phyloP scores from a whole-genome alignment of 1,140 invertebrate species.

The Bombus vancouverensis region DNA sequence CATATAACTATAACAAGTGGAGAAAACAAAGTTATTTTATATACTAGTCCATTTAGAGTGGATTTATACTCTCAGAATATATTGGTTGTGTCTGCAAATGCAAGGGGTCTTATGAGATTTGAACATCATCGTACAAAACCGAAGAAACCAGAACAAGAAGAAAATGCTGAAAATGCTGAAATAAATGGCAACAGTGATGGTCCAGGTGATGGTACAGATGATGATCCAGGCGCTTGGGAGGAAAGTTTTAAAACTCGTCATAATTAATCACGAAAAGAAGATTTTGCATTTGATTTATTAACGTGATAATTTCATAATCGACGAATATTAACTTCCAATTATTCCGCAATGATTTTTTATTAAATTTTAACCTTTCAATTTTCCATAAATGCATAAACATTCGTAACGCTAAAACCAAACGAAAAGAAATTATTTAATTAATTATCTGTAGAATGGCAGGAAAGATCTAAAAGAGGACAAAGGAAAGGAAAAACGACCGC shows the following conservation, averaged over 20 bases:
- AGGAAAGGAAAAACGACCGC: no score
- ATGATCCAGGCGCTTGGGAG: slow-evolving; percentile 95
- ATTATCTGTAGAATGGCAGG: no score
- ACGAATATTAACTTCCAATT: no score
- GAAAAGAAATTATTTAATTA: no score
- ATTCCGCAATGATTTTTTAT: no score
- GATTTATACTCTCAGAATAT: slow-evolving; percentile 91
- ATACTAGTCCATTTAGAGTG: slow-evolving; percentile 90
- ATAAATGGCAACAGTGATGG: slow-evolving; percentile 27
- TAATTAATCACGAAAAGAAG: not conserved
- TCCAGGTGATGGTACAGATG: slow-evolving; percentile 82
- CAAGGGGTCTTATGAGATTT: slow-evolving; percentile 94
- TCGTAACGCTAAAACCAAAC: no score
- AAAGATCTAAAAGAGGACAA: no score
- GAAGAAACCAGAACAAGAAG: slow-evolving; percentile 75
- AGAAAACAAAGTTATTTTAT: slow-evolving; percentile 88
- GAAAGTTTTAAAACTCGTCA: slow-evolving; percentile 97
- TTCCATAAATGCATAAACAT: no score
- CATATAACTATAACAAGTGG: slow-evolving; percentile 84
- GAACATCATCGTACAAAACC: slow-evolving; percentile 93
- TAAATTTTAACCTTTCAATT: no score
- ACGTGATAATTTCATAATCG: no score
- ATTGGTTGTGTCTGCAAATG: slow-evolving; percentile 93
- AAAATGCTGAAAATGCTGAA: slow-evolving; percentile 72
- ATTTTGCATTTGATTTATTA: no score